phyloP scores from a whole-genome alignment of 2,888 invertebrate genomes.

The Catocala nupta region DNA sequence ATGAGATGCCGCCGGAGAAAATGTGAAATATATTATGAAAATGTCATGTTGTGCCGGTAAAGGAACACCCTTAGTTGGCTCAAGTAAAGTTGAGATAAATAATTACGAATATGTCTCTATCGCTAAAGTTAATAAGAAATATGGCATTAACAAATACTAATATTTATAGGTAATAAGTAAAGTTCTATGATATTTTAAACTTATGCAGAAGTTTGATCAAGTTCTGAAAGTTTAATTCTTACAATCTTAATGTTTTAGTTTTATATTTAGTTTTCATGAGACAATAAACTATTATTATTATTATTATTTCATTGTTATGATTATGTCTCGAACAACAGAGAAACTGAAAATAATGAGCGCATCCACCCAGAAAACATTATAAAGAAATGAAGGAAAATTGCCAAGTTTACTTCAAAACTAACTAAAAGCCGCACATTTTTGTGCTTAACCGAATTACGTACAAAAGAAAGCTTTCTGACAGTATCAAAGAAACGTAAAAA shows the following conservation, averaged over 20 bases:
- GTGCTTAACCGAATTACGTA: slow-evolving; percentile 59
- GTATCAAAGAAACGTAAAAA: slow-evolving; percentile 59
- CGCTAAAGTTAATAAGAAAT: too few relatives aligned
- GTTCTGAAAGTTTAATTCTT: neutral
- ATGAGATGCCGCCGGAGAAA: neutral
- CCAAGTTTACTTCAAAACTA: slow-evolving; percentile 39
- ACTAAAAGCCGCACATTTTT: slow-evolving; percentile 53
- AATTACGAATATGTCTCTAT: too few relatives aligned
- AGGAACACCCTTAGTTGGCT: too few relatives aligned
- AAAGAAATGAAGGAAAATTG: slow-evolving; percentile 35
- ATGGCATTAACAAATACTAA: too few relatives aligned
- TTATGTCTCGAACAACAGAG: slow-evolving; percentile 9
- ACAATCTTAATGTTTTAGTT: neutral
- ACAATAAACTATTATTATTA: too few relatives aligned
- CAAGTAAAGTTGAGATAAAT: too few relatives aligned
- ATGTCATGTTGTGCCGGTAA: too few relatives aligned
- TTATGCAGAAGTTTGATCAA: neutral
- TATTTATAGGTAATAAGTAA: too few relatives aligned
- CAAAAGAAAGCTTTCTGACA: slow-evolving; percentile 55
- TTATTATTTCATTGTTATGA: slow-evolving; percentile 1
- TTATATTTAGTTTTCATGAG: too few relatives aligned
- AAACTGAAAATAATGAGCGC: slow-evolving; percentile 29
- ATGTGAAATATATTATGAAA: neutral
- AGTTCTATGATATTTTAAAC: too few relatives aligned
- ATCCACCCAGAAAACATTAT: slow-evolving; percentile 31